Evolutionary conservation across 2,113 vertebrate species (phyloP).

Genomic region (Malurus alboscapulatus): DNA sequence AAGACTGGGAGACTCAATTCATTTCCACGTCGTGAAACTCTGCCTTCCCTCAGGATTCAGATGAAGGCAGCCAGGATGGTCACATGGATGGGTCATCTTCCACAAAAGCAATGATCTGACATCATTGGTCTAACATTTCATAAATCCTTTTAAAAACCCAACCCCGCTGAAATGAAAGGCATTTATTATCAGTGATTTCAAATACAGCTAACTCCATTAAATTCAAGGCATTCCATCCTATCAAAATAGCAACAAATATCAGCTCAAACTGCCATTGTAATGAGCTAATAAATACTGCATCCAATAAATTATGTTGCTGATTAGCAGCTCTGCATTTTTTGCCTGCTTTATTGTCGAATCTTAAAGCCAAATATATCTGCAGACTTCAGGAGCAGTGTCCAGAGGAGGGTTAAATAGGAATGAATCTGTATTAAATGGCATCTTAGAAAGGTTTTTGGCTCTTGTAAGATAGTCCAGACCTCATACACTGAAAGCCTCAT

Average conservation of each 20-base stretch:
- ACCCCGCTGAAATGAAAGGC: neutral
- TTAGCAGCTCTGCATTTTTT: conserved; percentile 1
- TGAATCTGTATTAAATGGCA: neutral
- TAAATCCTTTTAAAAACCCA: neutral
- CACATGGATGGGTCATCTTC: neutral
- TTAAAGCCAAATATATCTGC: neutral
- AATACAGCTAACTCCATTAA: neutral
- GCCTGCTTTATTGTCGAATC: neutral
- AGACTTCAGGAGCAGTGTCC: neutral
- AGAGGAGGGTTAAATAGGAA: neutral
- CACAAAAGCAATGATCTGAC: neutral
- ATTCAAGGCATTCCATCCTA: neutral
- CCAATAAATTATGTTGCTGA: neutral
- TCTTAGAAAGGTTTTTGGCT: neutral
- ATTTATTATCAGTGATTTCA: neutral
- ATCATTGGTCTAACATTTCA: neutral
- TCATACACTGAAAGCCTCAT: neutral
- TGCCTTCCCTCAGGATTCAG: neutral
- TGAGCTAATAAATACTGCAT: neutral
- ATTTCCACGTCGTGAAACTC: neutral
- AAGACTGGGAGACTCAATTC: neutral
- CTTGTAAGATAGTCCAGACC: neutral
- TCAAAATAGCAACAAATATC: neutral
- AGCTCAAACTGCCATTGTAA: neutral
- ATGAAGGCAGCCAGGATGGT: neutral